Conservation (phyloP, 2,888 invertebrate genomes). For the Polydesmus complanatus region DNA sequence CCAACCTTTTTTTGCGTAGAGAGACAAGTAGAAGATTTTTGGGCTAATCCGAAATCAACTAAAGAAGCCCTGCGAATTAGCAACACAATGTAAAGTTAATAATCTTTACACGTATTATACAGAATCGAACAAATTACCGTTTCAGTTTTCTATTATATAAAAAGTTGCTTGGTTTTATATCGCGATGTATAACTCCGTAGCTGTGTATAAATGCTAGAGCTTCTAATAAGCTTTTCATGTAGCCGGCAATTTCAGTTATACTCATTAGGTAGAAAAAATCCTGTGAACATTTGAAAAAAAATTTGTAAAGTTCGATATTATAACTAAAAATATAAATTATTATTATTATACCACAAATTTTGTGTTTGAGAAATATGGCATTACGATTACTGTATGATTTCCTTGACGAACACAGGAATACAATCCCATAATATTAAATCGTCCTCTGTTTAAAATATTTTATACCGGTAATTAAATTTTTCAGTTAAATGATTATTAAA, state of each 20-base stretch:
- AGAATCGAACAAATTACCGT: conserved; percentile 23
- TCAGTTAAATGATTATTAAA: not conserved
- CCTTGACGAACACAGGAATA: conserved; percentile 59
- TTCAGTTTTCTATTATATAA: conserved; percentile 54
- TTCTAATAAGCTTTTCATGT: conserved; percentile 63
- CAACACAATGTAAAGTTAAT: not conserved
- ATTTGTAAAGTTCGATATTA: not conserved
- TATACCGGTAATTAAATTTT: too few species aligned
- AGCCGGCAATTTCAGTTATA: conserved; percentile 50
- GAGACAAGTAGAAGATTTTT: conserved; percentile 29
- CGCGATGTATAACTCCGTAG: conserved; percentile 72
- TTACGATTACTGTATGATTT: conserved; percentile 70
- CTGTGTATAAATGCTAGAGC: conserved; percentile 68
- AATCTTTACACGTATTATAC: conserved; percentile 10
- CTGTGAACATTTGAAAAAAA: conserved; percentile 2
- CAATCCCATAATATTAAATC: conserved; percentile 65
- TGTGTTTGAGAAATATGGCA: conserved; percentile 75
- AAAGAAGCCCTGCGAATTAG: conserved; percentile 40
- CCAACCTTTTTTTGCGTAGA: not conserved
- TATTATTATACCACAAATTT: conserved; percentile 51
- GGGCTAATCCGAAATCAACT: conserved; percentile 82
- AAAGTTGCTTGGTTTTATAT: conserved; percentile 84
- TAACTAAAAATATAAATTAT: not conserved
- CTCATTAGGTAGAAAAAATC: conserved; percentile 23
- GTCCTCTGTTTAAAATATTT: too few species aligned